Conservation (phyloP, 2,113 vertebrate genomes). For the Taxidea taxus region DNA sequence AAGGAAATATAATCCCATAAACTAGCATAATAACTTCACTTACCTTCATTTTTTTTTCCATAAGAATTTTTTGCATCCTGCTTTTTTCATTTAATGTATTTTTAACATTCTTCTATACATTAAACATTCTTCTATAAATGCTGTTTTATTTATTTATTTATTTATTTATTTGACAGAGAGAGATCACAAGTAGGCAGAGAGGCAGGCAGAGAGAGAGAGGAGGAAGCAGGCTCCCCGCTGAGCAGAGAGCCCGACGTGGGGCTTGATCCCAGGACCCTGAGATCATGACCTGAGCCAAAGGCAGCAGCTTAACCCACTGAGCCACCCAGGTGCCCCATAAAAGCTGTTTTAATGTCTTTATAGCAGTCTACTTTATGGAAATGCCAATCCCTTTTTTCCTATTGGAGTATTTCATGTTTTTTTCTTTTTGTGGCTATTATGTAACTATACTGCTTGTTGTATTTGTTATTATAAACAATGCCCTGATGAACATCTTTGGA, state of each 20-base stretch:
- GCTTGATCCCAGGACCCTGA: too few species aligned
- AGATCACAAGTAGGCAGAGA: too few species aligned
- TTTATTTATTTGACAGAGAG: too few species aligned
- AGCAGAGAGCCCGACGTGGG: too few species aligned
- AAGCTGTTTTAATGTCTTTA: not conserved
- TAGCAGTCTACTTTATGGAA: not conserved
- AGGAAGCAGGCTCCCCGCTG: too few species aligned
- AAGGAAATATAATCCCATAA: not conserved
- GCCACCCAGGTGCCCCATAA: too few species aligned
- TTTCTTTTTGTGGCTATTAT: not conserved
- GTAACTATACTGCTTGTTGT: not conserved
- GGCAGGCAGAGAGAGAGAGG: too few species aligned
- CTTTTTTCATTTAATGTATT: not conserved
- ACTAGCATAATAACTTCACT: not conserved
- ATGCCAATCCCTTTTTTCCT: not conserved
- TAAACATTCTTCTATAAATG: not conserved
- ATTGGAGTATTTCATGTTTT: conserved; percentile 6
- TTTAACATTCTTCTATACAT: not conserved
- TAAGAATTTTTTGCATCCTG: not conserved
- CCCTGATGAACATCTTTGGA: not conserved
- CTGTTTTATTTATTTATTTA: too few species aligned
- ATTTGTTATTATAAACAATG: not conserved
- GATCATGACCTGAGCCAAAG: too few species aligned
- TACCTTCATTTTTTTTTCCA: not conserved
- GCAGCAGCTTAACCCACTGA: too few species aligned